These are phyloP conservation scores for Magallana gigas DNA, from an alignment of 1,140 invertebrate genomes.

Conservation along the genomic window DNA sequence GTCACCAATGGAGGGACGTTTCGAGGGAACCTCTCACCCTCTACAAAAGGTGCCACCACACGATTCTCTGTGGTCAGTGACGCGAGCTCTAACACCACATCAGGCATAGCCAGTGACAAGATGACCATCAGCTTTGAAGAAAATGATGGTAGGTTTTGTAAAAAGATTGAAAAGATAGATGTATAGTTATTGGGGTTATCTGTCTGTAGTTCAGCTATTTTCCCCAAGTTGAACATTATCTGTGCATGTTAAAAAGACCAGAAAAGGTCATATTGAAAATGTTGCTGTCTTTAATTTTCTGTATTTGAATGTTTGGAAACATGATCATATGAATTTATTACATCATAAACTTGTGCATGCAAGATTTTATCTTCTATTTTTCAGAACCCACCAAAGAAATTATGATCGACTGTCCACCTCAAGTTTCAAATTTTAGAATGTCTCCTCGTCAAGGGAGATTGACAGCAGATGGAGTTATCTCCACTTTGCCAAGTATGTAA, in stretches of 20 bases:
- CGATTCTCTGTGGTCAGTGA: slow-evolving; percentile 90
- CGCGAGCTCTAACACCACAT: slow-evolving; percentile 95
- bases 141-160: slow-evolving; percentile 81
- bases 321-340: no score
- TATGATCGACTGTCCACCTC: slow-evolving; percentile 67
- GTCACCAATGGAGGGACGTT: slow-evolving; percentile 69
- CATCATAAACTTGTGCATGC: no score
- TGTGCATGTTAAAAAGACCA: no score
- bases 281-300: no score
- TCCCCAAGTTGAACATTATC: no score
- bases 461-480: slow-evolving; percentile 43
- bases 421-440: slow-evolving; percentile 4
- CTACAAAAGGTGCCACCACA: slow-evolving; percentile 59
- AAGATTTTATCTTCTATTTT: no score
- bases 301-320: no score
- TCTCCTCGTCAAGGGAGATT: slow-evolving; percentile 53
- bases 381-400: slow-evolving; percentile 66
- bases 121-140: slow-evolving; percentile 94
- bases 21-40: slow-evolving; percentile 66
- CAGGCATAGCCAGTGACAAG: slow-evolving; percentile 95
- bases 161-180: no score
- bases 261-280: no score
- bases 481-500: slow-evolving; percentile 58
- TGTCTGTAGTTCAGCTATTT: no score
- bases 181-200: no score